These are phyloP conservation scores for Helicoverpa zea DNA, from an alignment of 1,140 invertebrate genomes.

Conservation along the genomic window DNA sequence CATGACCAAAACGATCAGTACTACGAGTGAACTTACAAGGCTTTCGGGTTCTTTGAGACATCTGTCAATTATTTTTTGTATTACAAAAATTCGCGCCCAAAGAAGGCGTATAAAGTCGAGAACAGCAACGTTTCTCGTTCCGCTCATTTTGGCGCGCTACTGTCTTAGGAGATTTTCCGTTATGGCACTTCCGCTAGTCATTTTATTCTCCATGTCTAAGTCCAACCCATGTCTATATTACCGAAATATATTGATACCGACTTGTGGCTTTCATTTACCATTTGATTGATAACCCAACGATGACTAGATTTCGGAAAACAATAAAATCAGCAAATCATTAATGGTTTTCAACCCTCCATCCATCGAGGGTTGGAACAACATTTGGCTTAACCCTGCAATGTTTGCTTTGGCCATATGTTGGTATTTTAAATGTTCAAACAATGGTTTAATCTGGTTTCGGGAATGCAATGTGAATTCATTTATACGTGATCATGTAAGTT, in stretches of 20 bases:
- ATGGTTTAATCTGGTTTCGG: constrained; percentile 33
- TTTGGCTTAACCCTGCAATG: constrained; percentile 16
- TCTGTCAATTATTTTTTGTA: too few relatives aligned
- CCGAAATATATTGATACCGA: constrained; percentile 33
- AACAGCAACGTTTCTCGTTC: too few relatives aligned
- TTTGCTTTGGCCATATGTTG: constrained; percentile 44
- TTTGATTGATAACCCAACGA: constrained; percentile 41
- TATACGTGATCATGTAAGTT: constrained; percentile 14
- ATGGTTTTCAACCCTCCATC: constrained; percentile 39
- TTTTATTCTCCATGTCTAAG: too few relatives aligned
- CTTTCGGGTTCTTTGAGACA: too few relatives aligned
- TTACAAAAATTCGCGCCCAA: too few relatives aligned
- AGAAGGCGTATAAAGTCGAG: too few relatives aligned
- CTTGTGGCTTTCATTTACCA: constrained; percentile 41
- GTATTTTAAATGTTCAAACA: constrained; percentile 43
- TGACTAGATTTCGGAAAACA: constrained; percentile 44
- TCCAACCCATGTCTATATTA: constrained; percentile 21
- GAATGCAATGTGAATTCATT: constrained; percentile 35
- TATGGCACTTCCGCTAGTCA: too few relatives aligned
- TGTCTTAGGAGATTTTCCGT: too few relatives aligned
- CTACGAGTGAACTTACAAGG: too few relatives aligned
- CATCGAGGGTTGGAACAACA: constrained; percentile 7
- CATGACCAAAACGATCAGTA: too few relatives aligned
- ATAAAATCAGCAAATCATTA: constrained; percentile 49
- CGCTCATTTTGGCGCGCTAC: too few relatives aligned